Evolutionary conservation across 2,888 invertebrate species (phyloP).

Genomic region (Scrobipalpa atriplicella): DNA sequence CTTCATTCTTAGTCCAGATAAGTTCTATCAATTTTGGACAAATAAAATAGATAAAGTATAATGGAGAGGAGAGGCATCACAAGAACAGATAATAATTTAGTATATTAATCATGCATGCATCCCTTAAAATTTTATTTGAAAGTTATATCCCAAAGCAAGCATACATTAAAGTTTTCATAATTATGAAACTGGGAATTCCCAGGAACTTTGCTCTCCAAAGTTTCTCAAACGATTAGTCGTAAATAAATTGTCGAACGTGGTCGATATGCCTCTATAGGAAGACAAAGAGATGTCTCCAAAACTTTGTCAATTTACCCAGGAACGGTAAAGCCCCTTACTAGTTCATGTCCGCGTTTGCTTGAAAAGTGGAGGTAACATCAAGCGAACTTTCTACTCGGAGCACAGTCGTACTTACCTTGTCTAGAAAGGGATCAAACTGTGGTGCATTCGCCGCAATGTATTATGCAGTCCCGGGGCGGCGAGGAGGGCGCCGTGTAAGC

Average conservation of each 20-base stretch:
- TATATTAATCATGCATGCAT: no score
- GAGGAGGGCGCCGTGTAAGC: conserved; percentile 68
- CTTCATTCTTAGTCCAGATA: no score
- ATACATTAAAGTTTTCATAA: conserved; percentile 12
- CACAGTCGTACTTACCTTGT: conserved; percentile 78
- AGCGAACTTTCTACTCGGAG: conserved; percentile 70
- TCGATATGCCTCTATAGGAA: conserved; percentile 70
- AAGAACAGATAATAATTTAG: no score
- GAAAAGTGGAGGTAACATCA: conserved; percentile 74
- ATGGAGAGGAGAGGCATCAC: no score
- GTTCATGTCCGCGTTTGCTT: conserved; percentile 68
- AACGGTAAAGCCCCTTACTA: conserved; percentile 71
- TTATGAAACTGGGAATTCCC: conserved; percentile 6
- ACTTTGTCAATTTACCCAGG: conserved; percentile 76
- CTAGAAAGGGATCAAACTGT: conserved; percentile 80
- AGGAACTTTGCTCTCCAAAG: conserved; percentile 56
- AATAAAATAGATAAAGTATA: no score
- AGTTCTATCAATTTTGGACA: no score
- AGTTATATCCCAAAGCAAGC: neutral
- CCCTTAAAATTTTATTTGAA: neutral
- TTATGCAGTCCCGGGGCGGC: conserved; percentile 74
- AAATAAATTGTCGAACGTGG: conserved; percentile 64
- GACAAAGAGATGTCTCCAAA: conserved; percentile 74
- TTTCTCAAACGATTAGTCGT: conserved; percentile 70
- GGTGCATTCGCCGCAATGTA: conserved; percentile 80